phyloP scores from a whole-genome alignment of 64 coral and sea anemone genomes.

The Anthopleura sola region DNA sequence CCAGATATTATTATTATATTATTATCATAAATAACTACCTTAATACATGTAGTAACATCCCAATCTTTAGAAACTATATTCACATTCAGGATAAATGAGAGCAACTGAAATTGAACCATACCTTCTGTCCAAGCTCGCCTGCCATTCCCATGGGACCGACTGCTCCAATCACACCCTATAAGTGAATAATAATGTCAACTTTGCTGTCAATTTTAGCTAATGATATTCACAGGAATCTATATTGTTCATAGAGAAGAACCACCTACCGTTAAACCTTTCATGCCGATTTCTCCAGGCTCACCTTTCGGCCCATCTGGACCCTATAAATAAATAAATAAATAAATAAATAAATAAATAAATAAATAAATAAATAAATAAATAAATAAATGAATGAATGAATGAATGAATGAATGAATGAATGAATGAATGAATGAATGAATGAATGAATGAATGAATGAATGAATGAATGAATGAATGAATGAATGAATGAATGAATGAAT shows the following conservation, averaged over 20 bases:
- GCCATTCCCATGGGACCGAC: constrained; percentile 1
- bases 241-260: too few species aligned
- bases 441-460: too few species aligned
- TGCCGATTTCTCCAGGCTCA: background rate
- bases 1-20: too few species aligned
- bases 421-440: too few species aligned
- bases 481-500: too few species aligned
- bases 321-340: background rate
- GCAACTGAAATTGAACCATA: background rate
- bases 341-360: too few species aligned
- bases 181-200: background rate
- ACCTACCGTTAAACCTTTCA: constrained; percentile 2
- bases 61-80: too few species aligned
- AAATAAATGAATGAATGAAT: too few species aligned
- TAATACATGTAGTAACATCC: background rate
- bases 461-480: too few species aligned
- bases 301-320: constrained; percentile 22
- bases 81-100: background rate
- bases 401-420: too few species aligned
- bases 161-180: constrained; percentile 9
- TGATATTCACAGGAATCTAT: too few species aligned
- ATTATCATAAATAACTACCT: background rate
- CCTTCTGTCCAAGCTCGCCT: constrained; percentile 10
- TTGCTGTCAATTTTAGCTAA: background rate
- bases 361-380: too few species aligned